Base-by-base conservation (phyloP, 2,888 invertebrate genomes). In the Amphiduros pacificus region DNA sequence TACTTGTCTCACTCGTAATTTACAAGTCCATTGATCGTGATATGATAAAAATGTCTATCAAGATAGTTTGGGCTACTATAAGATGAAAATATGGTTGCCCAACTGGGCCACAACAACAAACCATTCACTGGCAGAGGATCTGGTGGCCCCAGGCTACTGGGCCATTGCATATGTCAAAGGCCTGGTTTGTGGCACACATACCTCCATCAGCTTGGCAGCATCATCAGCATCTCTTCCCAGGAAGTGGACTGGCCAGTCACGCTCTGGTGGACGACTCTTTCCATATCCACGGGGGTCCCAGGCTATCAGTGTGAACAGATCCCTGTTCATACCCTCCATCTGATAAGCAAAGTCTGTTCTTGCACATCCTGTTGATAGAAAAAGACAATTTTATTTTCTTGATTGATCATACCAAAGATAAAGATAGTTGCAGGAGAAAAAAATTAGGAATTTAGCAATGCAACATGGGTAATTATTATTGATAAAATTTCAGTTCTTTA, bases 251-350 rank as follows among this genome's bases (percentile, higher is more conserved):
- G 87, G 84, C 77, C 91, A 93, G n/a, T 87, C 84, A 67, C 90
- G 86, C 27, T 87, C 84, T 0, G 92, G 92, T 0, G 93, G 93
- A 66, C 89, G 86, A 63, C 92, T 93, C 64, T 88, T 87, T 0
- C 94, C 94, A 83, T 92, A 93, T 0, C 94, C 94, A 0, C 91
- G 91, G 0, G 93, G 93, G 82, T 94, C 88, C 75, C 82, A 79
- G 11, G 76, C 75, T 44, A 82, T 70, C 31, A 82, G 24, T 0
- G 78, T 80, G 65, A 79, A 78, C 26, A 75, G 67, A 29, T 72
- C 66, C 65, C 80, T 82, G 76, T 89, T 84, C 32, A 92, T 82
- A 72, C 72, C 83, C 55, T 69, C 82, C 62, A 78, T 73, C 71
- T 74, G 87, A 0, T 91, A 90, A 68, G 87, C 88, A 75, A 93